phyloP scores from a whole-genome alignment of 2,888 invertebrate species.

The Ellobium chinense region DNA sequence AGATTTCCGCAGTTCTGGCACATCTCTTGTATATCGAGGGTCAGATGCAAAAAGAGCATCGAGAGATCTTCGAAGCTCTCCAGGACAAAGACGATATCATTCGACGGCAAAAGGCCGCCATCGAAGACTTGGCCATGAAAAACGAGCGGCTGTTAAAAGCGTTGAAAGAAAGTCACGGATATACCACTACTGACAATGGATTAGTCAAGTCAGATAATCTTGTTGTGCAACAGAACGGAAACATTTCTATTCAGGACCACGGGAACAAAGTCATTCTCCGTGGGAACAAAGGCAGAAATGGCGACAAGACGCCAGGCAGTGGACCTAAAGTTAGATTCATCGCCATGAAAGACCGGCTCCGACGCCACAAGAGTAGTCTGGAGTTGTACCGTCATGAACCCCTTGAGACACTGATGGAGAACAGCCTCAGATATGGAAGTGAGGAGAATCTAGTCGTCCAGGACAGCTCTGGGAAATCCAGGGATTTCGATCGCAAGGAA shows the following conservation, averaged over 20 bases:
- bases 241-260: background rate
- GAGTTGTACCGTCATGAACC: constrained; percentile 63
- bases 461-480: background rate
- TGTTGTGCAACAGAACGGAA: background rate
- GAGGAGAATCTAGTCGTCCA: constrained; percentile 65
- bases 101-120: constrained; percentile 58
- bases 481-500: constrained; percentile 30
- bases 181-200: constrained; percentile 62
- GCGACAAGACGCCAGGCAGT: constrained; percentile 16
- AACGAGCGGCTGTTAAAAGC: constrained; percentile 63
- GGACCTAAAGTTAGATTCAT: constrained; percentile 58
- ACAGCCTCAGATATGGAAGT: constrained; percentile 60
- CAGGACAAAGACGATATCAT: constrained; percentile 63
- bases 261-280: constrained; percentile 1
- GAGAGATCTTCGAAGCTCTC: constrained; percentile 56
- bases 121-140: constrained; percentile 60
- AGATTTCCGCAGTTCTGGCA: constrained; percentile 62
- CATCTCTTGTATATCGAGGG: constrained; percentile 68
- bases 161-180: constrained; percentile 62
- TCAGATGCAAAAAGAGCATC: constrained; percentile 63
- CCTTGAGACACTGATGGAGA: constrained; percentile 58
- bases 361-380: constrained; percentile 68
- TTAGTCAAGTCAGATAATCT: background rate
- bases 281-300: constrained; percentile 44
- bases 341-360: constrained; percentile 63